Conservation (phyloP, 2,888 invertebrate species). For the Neoitamus cyanurus region DNA sequence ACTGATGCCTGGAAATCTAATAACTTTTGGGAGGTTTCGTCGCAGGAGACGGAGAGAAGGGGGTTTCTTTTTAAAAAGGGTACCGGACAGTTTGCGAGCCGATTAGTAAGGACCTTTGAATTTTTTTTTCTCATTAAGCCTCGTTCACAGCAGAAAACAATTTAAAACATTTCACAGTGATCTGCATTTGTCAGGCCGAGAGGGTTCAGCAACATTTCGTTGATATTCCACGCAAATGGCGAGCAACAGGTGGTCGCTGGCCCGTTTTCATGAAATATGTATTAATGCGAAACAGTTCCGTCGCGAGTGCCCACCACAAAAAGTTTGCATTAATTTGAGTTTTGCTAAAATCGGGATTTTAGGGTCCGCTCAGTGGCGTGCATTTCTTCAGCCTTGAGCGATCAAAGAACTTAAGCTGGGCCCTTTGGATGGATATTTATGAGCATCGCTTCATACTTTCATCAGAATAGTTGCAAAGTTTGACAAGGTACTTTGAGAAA, state of each 20-base stretch:
- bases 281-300: neutral
- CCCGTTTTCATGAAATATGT: neutral
- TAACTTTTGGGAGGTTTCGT: neutral
- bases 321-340: neutral
- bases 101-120: slow-evolving; percentile 3
- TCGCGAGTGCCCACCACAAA: neutral
- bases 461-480: neutral
- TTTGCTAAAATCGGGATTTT: neutral
- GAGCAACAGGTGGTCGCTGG: neutral
- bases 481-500: neutral
- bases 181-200: neutral
- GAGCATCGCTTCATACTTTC: neutral
- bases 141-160: neutral
- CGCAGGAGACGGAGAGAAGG: neutral
- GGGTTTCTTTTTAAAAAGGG: neutral
- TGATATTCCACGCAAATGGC: neutral
- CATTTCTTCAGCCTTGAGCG: neutral
- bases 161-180: neutral
- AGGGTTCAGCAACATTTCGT: neutral
- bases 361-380: neutral
- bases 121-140: neutral
- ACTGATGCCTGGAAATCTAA: slow-evolving; percentile 6
- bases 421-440: neutral
- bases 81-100: neutral
- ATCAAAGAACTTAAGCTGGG: neutral